Base-by-base conservation (phyloP, 2,888 invertebrate species). In the Empis stercorea region DNA sequence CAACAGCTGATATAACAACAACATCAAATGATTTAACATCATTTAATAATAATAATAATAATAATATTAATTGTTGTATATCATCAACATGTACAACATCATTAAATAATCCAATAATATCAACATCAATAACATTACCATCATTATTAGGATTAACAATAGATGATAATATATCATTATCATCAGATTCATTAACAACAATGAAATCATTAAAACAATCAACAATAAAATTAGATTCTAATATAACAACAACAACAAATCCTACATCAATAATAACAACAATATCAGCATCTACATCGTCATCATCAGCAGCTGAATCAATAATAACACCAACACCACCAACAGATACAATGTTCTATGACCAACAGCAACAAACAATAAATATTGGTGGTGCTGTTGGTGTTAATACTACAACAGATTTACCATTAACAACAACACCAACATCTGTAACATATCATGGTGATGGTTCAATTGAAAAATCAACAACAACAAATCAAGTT, bases 391-490 rank as follows among this genome's bases (percentile, higher is more conserved):
- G 5, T 20, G 20, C 3, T 4, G 4, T 44, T 36, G 46, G 34
- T 39, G 49, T 41, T 36, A 39, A 45, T 42, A 43, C 40, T 42
- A 44, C 34, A 41, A 36, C 32, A 23, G 4, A 34, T 15, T 23
- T 11, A 44, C 9, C 14, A 37, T 27, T 34, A 20, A 16, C 32
- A 34, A 34, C 32, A 36, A 30, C 34, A 32, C 23, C 37, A 30
- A 27, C 46, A 44, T n/a, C 20, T 7, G 30, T 38, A 14, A 15
- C 43, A 32, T 16, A 36, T 23, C 23, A 27, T 27, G 40, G 66
- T 66, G 52, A 65, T 56, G 13, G 66, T 65, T 61, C 59, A 65
- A 56, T 57, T 65, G 65, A 30, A 66, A 65, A 63, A 65, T 60
- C 23, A 27, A 48, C 66, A 65, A 52, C 65, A 65, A 48, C 65